These are phyloP conservation scores for Scylla paramamosain DNA, from an alignment of 1,140 invertebrate genomes.

Conservation along the genomic window DNA sequence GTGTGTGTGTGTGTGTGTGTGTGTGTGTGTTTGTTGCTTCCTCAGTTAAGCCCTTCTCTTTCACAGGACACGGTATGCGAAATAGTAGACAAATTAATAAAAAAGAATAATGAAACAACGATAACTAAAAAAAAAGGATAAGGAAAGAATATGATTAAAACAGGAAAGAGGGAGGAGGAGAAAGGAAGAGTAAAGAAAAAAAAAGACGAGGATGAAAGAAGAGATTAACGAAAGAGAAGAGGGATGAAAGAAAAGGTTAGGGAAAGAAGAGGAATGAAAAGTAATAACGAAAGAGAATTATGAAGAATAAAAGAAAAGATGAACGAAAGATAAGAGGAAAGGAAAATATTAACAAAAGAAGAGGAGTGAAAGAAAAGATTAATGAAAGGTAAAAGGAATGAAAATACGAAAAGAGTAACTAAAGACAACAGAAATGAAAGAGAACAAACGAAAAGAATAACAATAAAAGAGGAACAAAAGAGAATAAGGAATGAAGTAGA, in stretches of 20 bases:
- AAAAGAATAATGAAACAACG: too few species aligned
- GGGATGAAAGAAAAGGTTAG: background rate
- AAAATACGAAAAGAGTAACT: background rate
- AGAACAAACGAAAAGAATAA: background rate
- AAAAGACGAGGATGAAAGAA: background rate
- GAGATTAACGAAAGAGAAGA: background rate
- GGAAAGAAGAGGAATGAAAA: background rate
- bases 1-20: conserved; percentile 24
- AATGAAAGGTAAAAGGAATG: background rate
- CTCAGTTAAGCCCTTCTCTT: too few species aligned
- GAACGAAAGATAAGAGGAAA: background rate
- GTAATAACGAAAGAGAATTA: background rate
- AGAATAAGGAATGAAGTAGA: background rate
- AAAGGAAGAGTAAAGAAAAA: background rate
- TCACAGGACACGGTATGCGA: too few species aligned
- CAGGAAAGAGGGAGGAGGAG: too few species aligned
- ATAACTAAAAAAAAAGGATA: background rate
- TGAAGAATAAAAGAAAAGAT: background rate
- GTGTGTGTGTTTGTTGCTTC: background rate
- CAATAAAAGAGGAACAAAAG: background rate
- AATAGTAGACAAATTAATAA: too few species aligned
- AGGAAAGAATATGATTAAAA: background rate
- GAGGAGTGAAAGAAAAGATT: background rate
- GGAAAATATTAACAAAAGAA: background rate
- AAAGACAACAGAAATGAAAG: background rate